phyloP scores from a whole-genome alignment of 2,797 vertebrate genomes.

The Enteromius argenteus region DNA sequence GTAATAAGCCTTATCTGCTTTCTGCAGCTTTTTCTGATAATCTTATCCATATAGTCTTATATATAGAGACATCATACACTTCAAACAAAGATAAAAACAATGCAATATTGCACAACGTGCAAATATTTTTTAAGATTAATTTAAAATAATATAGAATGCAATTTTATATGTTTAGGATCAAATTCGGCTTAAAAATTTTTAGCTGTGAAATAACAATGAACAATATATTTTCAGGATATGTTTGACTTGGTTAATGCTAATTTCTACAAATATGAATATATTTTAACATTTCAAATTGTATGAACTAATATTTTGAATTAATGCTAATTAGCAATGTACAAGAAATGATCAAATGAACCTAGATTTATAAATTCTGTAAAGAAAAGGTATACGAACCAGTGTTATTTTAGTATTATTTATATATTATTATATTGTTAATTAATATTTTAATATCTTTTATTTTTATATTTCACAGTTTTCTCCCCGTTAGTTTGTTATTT shows the following conservation, averaged over 20 bases:
- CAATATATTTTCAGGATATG: not conserved
- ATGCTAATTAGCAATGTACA: not conserved
- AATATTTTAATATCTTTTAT: not conserved
- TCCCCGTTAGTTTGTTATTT: not conserved
- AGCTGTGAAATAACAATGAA: not conserved
- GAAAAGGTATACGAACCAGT: not conserved
- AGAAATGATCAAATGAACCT: not conserved
- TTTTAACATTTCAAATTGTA: not conserved
- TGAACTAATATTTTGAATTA: not conserved
- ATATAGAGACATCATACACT: slow-evolving; percentile 22
- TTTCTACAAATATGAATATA: too few relatives aligned
- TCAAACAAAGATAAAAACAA: slow-evolving; percentile 24
- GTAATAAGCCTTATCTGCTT: slow-evolving; percentile 41
- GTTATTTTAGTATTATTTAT: not conserved
- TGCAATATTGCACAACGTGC: not conserved
- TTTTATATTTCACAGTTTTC: not conserved
- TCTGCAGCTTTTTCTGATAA: slow-evolving; percentile 33
- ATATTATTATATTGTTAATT: not conserved
- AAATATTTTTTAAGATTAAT: not conserved
- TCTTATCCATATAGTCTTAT: not conserved
- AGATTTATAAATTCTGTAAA: not conserved
- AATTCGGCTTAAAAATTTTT: not conserved
- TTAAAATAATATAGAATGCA: not conserved
- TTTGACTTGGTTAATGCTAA: not conserved
- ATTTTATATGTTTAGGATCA: not conserved